Evolutionary conservation across 2,888 invertebrate genomes (phyloP).

Genomic region (Epirrhoe tristata): DNA sequence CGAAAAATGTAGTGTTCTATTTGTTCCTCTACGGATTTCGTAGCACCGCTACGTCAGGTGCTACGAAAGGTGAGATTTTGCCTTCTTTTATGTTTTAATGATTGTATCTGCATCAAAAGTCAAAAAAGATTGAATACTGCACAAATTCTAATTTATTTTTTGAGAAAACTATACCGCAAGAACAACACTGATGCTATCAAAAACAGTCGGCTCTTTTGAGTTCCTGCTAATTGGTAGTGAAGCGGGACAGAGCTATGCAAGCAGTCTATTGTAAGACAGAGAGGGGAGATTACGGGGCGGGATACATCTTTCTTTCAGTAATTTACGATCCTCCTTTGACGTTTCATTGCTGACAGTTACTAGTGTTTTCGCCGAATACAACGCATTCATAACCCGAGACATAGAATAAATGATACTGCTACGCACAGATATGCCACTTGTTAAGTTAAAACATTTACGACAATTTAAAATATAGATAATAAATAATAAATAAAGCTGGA

Average conservation of each 20-base stretch:
- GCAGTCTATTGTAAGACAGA: slow-evolving; percentile 47
- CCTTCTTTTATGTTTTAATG: neutral
- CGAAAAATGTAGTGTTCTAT: neutral
- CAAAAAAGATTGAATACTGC: neutral
- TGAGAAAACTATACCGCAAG: slow-evolving; percentile 8
- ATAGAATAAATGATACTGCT: slow-evolving; percentile 13
- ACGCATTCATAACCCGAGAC: slow-evolving; percentile 72
- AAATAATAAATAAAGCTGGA: too few relatives aligned
- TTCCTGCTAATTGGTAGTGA: slow-evolving; percentile 67
- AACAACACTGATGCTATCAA: slow-evolving; percentile 50
- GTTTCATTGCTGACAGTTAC: slow-evolving; percentile 65
- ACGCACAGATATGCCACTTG: neutral
- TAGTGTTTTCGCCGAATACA: slow-evolving; percentile 70
- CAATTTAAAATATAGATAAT: too few relatives aligned
- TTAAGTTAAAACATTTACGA: too few relatives aligned
- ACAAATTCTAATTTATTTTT: slow-evolving; percentile 2
- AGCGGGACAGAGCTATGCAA: slow-evolving; percentile 55
- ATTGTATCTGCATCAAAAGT: neutral
- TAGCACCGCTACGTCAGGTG: slow-evolving; percentile 27
- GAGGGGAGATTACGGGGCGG: slow-evolving; percentile 62
- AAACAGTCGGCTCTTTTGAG: slow-evolving; percentile 65
- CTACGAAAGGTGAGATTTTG: slow-evolving; percentile 15
- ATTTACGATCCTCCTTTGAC: slow-evolving; percentile 66
- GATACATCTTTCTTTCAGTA: slow-evolving; percentile 78
- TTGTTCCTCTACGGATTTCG: slow-evolving; percentile 19